Base-by-base conservation (phyloP, 2,113 vertebrate species). In the Cyprinodon brontotheroides region DNA sequence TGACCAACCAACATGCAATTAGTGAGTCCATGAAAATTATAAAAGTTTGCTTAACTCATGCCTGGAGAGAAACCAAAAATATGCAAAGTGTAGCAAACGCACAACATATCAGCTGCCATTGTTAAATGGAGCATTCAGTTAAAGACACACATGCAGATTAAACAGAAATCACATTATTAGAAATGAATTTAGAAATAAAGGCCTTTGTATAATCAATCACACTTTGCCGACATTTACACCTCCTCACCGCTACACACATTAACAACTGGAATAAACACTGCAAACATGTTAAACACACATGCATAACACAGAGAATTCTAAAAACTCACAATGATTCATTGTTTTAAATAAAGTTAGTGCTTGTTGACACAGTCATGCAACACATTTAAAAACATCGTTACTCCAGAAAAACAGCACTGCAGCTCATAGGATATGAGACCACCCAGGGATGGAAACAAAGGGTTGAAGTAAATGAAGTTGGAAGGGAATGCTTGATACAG, bases 341-440 rank as follows among this genome's bases (percentile, higher is more conserved):
- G 74, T 70, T 84, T 72, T 40, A 86, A 79, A 83, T 59, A 84
- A 79, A 74, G 77, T 85, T 72, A 75, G 60, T 75, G 78, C 50
- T 72, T 65, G 11, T 61, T 75, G 78, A 72, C 68, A 88, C 71
- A 85, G 36, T 87, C 86, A 91, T 91, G 88, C 87, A 94, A 76
- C 81, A 85, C 79, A 81, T 47, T 77, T 70, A 66, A 60, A 39
- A 79, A 80, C 79, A 88, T 72, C 65, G 80, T 57, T 81, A 83
- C 89, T 93, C 91, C 92, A 93, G 93, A 90, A 83, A 92, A 90
- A 93, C 87, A 93, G 92, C 90, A 88, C 82, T 89, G 90, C 87
- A 93, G 90, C 91, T 93, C 88, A 91, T 29, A 29, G 29, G 91
- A 87, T 72, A 88, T 39, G 20, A 70, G 73, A 82, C 70, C 86